Base-by-base conservation (phyloP, 2,888 invertebrate genomes). In the Mythimna lalbum region DNA sequence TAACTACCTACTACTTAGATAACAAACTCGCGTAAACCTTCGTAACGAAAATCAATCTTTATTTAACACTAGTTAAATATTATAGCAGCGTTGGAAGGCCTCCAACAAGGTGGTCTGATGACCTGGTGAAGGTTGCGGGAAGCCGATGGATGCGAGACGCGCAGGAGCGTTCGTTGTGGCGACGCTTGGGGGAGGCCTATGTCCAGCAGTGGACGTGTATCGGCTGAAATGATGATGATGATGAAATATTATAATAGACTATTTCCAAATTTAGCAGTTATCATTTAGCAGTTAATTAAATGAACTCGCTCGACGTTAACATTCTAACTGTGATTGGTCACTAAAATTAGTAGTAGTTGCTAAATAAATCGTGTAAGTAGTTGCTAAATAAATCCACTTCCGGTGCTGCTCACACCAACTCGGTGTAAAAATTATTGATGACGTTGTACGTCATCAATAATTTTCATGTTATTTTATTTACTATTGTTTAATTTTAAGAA, bases 401-500 rank as follows among this genome's bases (percentile, higher is more conserved):
- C 39, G 27, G 33, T 39, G 17, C 33, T 33, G 59, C 27, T 59
- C 27, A 43, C 59, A 39, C 47, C 47, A 59, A 59, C 59, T 59
- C 36, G 47, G 59, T 33, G 59, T 59, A 59, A 59, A 47, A n/a
- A n/a, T n/a, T n/a, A n/a, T n/a, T n/a, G n/a, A n/a, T n/a, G n/a
- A n/a, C n/a, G n/a, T n/a, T n/a, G n/a, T n/a, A 39, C 59, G 59
- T 59, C 36, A 59, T 39, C 36, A 59, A 59, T 39, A 59, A 39
- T 59, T 39, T 59, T 59, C 39, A 59, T 59, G 39, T 59, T 59
- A 39, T 59, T 59, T 56, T 56, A 56, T 56, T 56, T 56, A 56
- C 31, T 56, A 33, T 56, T 56, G 33, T 56, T 56, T 56, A 56
- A 56, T 56, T 56, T 56, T 56, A 56, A 33, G 56, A 56, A 56